These are phyloP conservation scores for Pseudorectes ferrugineus DNA, from an alignment of 2,113 vertebrate species.

Conservation along the genomic window DNA sequence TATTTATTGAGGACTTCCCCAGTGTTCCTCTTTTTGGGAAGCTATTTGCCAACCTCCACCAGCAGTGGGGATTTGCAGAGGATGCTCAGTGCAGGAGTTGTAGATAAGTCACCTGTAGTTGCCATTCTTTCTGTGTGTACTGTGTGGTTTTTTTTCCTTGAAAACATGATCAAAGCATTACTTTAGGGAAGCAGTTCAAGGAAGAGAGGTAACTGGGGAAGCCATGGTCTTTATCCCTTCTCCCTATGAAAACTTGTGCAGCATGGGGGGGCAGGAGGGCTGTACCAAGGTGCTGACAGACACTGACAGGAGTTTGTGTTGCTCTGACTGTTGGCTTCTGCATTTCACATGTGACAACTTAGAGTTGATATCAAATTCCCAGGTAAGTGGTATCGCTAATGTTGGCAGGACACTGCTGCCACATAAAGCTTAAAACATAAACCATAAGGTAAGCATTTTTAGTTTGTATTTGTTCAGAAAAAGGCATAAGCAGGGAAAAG, in stretches of 20 bases:
- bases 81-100: not conserved
- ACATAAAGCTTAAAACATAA: not conserved
- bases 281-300: not conserved
- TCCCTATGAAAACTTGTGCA: not conserved
- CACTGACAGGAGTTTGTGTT: not conserved
- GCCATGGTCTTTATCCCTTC: not conserved
- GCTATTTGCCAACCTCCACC: not conserved
- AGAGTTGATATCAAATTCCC: not conserved
- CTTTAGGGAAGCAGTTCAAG: not conserved
- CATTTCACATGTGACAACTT: fast-evolving
- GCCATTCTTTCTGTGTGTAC: not conserved
- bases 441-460: not conserved
- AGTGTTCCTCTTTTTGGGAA: not conserved
- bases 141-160: not conserved
- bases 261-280: not conserved
- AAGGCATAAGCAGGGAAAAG: not conserved
- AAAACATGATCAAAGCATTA: not conserved
- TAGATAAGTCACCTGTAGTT: not conserved
- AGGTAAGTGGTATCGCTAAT: not conserved
- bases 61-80: not conserved
- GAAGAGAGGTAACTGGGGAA: not conserved
- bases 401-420: not conserved
- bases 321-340: not conserved
- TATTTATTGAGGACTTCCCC: not conserved
- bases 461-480: not conserved